Base-by-base conservation (phyloP, 2,888 invertebrate genomes). In the Rhamnusium bicolor region DNA sequence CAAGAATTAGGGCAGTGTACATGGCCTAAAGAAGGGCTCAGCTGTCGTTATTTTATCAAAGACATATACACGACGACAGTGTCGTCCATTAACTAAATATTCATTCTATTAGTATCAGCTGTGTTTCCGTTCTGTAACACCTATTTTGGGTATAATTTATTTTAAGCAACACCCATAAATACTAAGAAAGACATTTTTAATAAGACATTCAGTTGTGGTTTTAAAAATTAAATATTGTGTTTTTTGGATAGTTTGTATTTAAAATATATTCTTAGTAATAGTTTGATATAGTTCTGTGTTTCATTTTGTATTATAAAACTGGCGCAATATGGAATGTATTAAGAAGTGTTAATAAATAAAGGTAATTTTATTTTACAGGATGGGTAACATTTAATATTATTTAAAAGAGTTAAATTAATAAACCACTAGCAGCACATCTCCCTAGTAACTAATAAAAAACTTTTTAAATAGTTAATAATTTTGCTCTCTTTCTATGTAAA, bases 11-110 rank as follows among this genome's bases (percentile, higher is more conserved):
- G 73, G 67, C 75, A 77, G 69, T 68, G 72, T 49, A 49, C 71
- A 19, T 47, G 51, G 40, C 16, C 46, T 62, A 53, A 73, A 69
- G 79, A 78, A 71, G 79, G 80, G 66, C 83, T 82, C 85, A 85
- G 84, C 85, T 85, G 85, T 83, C 82, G 79, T 83, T 79, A 74
- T 77, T 81, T 80, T 82, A 83, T 83, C 83, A 81, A 76, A 79
- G 78, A 80, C 81, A 81, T 80, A n/a, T n/a, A 80, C 77, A 75
- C 72, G 77, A 77, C 77, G 18, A 75, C 73, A 65, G 77, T 73
- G 74, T 75, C 61, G 73, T 76, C 77, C 81, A 79, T 80, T 82
- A 82, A 79, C 75, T 74, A 73, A 81, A 80, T 79, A 79, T 82
- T 81, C 79, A 75, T 76, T 81, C 81, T 78, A 82, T 81, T 82